Evolutionary conservation across 2,797 vertebrate genomes (phyloP).

Genomic region (Brotula barbata): DNA sequence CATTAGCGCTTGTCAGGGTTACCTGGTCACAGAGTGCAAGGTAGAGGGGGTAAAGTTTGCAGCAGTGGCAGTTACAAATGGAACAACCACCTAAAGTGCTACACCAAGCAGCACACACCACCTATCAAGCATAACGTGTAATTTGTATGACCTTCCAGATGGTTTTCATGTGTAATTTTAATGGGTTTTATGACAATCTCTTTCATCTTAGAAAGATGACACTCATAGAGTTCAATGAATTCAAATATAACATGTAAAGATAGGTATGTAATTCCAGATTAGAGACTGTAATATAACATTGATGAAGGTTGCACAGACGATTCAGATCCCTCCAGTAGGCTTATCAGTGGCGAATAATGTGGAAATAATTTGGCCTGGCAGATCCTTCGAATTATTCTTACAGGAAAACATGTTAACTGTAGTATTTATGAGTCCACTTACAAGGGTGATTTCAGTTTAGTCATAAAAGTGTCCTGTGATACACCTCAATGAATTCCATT

Average conservation of each 20-base stretch:
- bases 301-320: neutral
- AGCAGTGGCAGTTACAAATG: conserved; percentile 11
- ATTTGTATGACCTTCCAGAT: conserved; percentile 7
- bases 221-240: conserved; percentile 2
- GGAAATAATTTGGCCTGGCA: conserved; percentile 10
- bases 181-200: conserved; percentile 4
- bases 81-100: neutral
- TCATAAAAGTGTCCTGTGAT: neutral
- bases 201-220: conserved; percentile 7
- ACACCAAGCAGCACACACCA: neutral
- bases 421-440: conserved; percentile 2
- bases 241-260: neutral
- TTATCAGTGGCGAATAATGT: conserved; percentile 23
- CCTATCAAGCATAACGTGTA: neutral
- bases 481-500: conserved; percentile 5
- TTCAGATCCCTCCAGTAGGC: neutral
- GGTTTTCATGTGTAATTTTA: neutral
- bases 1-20: conserved; percentile 23
- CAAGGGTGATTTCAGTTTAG: neutral
- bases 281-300: conserved; percentile 1
- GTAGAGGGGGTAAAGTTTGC: conserved; percentile 1
- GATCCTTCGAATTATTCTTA: conserved; percentile 1
- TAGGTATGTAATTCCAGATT: conserved; percentile 3
- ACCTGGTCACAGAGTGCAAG: conserved; percentile 57
- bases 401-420: conserved; percentile 14